These are phyloP conservation scores for Fratercula arctica DNA, from an alignment of 2,797 vertebrate species.

Conservation along the genomic window DNA sequence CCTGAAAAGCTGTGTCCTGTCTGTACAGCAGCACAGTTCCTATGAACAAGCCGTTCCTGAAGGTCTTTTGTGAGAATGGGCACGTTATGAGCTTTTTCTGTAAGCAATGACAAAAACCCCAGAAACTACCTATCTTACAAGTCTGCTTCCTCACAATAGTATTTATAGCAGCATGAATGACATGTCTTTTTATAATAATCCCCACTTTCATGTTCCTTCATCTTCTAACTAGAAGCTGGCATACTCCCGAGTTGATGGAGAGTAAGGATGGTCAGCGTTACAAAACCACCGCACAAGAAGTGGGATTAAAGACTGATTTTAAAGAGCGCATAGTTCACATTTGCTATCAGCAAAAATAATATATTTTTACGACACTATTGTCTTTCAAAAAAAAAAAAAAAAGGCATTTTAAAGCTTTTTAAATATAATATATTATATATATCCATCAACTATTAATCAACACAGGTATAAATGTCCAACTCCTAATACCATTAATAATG, in stretches of 20 bases:
- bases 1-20: background rate
- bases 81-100: background rate
- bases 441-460: constrained; percentile 49
- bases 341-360: background rate
- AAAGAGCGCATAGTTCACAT: background rate
- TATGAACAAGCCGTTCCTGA: rapidly evolving
- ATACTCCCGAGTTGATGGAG: background rate
- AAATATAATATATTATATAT: constrained; percentile 15
- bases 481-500: constrained; percentile 33
- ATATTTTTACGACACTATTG: background rate
- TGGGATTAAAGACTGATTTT: background rate
- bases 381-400: background rate
- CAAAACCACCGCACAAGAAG: background rate
- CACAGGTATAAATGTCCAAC: constrained; percentile 40
- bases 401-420: background rate
- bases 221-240: background rate
- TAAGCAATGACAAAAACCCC: background rate
- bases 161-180: background rate
- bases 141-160: background rate
- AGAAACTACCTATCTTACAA: background rate
- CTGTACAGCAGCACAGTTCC: background rate
- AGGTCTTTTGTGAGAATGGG: background rate
- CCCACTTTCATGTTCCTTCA: background rate
- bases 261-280: background rate
- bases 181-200: background rate